Evolutionary conservation across 2,113 vertebrate species (phyloP).

Genomic region (Alectura lathami): DNA sequence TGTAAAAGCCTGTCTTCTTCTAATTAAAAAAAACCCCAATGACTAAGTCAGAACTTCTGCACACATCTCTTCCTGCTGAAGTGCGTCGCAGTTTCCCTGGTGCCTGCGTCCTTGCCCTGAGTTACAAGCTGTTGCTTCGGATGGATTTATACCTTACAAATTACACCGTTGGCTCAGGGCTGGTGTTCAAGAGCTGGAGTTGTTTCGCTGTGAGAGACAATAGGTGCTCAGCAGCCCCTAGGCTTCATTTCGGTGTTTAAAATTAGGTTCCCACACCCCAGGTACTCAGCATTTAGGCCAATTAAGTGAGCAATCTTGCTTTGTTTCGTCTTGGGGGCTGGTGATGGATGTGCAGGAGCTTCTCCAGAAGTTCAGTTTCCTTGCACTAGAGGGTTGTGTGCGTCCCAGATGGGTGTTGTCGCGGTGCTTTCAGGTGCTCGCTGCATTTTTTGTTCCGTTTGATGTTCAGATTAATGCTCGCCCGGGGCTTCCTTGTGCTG

Average conservation of each 20-base stretch:
- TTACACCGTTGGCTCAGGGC: background rate
- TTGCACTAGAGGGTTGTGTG: background rate
- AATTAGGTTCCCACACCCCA: background rate
- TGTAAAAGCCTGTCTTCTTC: background rate
- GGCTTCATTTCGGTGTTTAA: background rate
- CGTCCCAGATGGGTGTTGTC: background rate
- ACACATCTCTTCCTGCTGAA: background rate
- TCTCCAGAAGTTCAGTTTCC: slow-evolving; percentile 3
- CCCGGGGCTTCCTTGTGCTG: slow-evolving; percentile 35
- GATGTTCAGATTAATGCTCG: background rate
- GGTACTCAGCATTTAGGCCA: background rate
- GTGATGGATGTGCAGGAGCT: background rate
- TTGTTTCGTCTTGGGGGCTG: background rate
- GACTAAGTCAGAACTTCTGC: background rate
- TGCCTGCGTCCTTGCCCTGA: background rate
- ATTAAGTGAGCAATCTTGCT: background rate
- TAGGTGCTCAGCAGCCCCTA: background rate
- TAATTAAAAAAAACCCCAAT: background rate
- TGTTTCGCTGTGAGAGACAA: rapidly evolving
- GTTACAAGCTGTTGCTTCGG: background rate
- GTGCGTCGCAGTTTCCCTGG: background rate
- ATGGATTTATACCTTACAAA: background rate
- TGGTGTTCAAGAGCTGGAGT: background rate
- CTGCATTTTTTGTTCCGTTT: slow-evolving; percentile 15
- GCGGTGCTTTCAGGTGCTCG: background rate